Conservation (phyloP, 2,888 invertebrate species). For the Tetropium fuscum region DNA sequence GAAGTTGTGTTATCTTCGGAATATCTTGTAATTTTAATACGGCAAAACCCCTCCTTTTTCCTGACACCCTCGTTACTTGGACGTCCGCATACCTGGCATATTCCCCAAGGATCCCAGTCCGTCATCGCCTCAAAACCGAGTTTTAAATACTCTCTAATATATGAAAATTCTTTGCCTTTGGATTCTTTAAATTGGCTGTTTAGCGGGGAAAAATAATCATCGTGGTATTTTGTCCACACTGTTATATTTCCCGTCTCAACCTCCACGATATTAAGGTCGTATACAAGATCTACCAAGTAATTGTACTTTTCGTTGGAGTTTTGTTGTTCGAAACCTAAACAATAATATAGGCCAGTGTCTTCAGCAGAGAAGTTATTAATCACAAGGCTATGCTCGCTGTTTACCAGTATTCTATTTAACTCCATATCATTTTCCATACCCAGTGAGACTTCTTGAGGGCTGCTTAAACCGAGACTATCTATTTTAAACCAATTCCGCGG, state of each 20-base stretch:
- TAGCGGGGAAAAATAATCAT: conserved; percentile 65
- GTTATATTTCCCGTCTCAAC: conserved; percentile 65
- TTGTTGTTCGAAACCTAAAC: conserved; percentile 63
- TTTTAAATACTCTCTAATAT: conserved; percentile 63
- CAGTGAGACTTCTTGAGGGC: conserved; percentile 61
- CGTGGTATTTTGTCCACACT: conserved; percentile 68
- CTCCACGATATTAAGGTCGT: conserved; percentile 29
- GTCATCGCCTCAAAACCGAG: conserved; percentile 66
- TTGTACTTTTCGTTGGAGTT: conserved; percentile 65
- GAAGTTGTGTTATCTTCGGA: background rate
- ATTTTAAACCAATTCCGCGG: conserved; percentile 69
- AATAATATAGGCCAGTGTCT: conserved; percentile 69
- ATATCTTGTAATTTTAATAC: conserved; percentile 61
- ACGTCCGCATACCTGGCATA: conserved; percentile 67
- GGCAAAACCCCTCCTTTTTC: conserved; percentile 67
- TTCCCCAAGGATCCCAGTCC: conserved; percentile 69
- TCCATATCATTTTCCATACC: conserved; percentile 67
- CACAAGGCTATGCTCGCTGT: conserved; percentile 65
- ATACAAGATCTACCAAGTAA: conserved; percentile 67
- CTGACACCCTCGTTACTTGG: conserved; percentile 62
- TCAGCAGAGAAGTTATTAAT: conserved; percentile 61
- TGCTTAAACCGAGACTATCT: conserved; percentile 57
- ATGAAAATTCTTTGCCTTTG: conserved; percentile 61
- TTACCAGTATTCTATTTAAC: conserved; percentile 65
- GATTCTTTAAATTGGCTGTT: conserved; percentile 66